A percentile compares a stretch with the other conserved stretches of the same genome.
phyloP scores from a whole-genome alignment of 1,140 invertebrate genomes.

The Drosophila pallidifrons region DNA sequence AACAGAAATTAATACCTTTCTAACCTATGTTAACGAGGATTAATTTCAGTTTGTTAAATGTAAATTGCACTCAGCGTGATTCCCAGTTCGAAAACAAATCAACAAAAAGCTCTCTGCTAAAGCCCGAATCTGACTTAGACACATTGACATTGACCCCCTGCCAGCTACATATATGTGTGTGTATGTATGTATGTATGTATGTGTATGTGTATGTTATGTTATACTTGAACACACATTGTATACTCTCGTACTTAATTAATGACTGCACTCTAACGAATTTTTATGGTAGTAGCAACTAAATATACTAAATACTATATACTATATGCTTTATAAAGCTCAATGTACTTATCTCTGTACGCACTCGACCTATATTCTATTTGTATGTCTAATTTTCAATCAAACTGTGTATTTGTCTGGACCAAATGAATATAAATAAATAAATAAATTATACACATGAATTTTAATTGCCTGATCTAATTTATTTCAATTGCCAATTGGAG shows the following conservation, averaged over 20 bases:
- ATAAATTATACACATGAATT: slow-evolving; percentile 20
- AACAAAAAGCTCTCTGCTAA: slow-evolving; percentile 1
- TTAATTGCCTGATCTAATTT: background rate
- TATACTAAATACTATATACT: background rate
- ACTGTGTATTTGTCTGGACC: slow-evolving; percentile 23
- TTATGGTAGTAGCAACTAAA: slow-evolving; percentile 9
- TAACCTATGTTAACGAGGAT: background rate
- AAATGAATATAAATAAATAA: slow-evolving; percentile 23
- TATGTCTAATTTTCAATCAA: slow-evolving; percentile 2
- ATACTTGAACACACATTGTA: slow-evolving; percentile 19
- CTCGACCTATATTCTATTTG: slow-evolving; percentile 15
- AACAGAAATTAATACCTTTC: background rate
- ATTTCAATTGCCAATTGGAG: no score
- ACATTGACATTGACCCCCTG: background rate
- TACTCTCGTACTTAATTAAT: slow-evolving; percentile 31
- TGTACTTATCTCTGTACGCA: slow-evolving; percentile 34
- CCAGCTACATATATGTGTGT: no score
- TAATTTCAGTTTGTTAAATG: background rate
- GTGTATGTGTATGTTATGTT: slow-evolving; percentile 12
- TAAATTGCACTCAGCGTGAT: background rate
- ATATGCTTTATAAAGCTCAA: background rate
- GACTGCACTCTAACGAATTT: slow-evolving; percentile 36
- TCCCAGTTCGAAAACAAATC: no score
- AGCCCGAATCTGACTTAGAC: no score
- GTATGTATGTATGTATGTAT: slow-evolving; percentile 23